Evolutionary conservation across 2,888 invertebrate genomes (phyloP).

Genomic region (Drosophila rubida): DNA sequence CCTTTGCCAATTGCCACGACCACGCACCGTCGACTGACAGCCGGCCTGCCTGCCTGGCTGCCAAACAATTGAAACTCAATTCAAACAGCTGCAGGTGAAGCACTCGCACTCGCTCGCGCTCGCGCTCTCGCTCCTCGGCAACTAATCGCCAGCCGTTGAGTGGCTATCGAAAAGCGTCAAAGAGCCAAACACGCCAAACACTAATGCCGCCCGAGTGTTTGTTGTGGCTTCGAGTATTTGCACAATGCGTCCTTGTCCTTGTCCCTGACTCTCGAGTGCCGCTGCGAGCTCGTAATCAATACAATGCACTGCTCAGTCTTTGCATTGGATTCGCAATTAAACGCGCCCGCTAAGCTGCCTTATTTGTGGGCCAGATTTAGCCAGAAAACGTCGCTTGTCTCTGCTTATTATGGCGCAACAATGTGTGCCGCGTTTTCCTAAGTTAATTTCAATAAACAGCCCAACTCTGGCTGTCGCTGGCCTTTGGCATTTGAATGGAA

Average conservation of each 20-base stretch:
- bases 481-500: slow-evolving; percentile 60
- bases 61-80: slow-evolving; percentile 57
- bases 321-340: slow-evolving; percentile 28
- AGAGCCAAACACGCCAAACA: slow-evolving; percentile 24
- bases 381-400: not conserved
- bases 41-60: not conserved
- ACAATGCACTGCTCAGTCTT: slow-evolving; percentile 10
- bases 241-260: slow-evolving; percentile 79
- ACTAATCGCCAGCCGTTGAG: slow-evolving; percentile 69
- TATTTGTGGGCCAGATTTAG: not conserved
- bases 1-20: slow-evolving; percentile 71
- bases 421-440: slow-evolving; percentile 12
- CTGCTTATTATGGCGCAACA: not conserved
- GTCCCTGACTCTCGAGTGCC: slow-evolving; percentile 60
- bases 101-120: slow-evolving; percentile 5
- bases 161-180: slow-evolving; percentile 73
- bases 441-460: slow-evolving; percentile 76
- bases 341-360: not conserved
- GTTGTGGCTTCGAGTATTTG: slow-evolving; percentile 63
- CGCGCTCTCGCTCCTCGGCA: too few relatives aligned
- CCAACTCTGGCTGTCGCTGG: slow-evolving; percentile 39
- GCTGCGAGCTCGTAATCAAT: slow-evolving; percentile 8
- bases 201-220: slow-evolving; percentile 57
- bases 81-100: slow-evolving; percentile 61
- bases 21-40: slow-evolving; percentile 53